These are phyloP conservation scores for Raja brachyura DNA, from an alignment of 2,113 vertebrate genomes.

Conservation along the genomic window DNA sequence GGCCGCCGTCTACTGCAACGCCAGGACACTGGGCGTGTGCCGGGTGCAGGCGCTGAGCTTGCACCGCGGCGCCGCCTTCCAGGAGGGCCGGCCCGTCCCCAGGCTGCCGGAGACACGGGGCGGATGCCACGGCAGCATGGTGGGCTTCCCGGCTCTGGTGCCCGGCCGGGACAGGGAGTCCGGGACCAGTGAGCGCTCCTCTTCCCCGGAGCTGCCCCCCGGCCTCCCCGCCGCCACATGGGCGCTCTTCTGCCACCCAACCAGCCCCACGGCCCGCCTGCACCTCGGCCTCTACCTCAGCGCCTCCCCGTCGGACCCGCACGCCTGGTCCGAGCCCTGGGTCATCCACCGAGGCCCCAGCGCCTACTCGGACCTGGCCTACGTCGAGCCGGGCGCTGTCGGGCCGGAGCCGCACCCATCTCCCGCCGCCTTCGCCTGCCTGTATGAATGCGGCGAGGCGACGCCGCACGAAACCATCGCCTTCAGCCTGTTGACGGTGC, in stretches of 20 bases:
- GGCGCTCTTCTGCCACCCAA: too few species aligned
- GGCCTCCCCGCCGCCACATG: too few species aligned
- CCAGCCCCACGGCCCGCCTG: too few species aligned
- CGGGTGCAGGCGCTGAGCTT: slow-evolving; percentile 81
- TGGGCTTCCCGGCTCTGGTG: slow-evolving; percentile 75
- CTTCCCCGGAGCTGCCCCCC: slow-evolving; percentile 40
- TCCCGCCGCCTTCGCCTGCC: slow-evolving; percentile 67
- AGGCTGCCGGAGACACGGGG: slow-evolving; percentile 68
- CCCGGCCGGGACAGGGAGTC: slow-evolving; percentile 36
- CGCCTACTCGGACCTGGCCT: slow-evolving; percentile 84
- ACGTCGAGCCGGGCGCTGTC: slow-evolving; percentile 57
- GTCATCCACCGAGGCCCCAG: slow-evolving; percentile 85
- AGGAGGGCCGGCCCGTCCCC: slow-evolving; percentile 72
- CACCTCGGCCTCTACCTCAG: too few species aligned
- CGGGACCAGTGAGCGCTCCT: neutral
- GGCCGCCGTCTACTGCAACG: slow-evolving; percentile 78
- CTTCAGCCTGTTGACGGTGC: slow-evolving; percentile 80
- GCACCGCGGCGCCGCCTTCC: slow-evolving; percentile 70
- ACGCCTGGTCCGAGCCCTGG: slow-evolving; percentile 86
- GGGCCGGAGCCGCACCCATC: slow-evolving; percentile 45
- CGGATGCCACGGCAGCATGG: slow-evolving; percentile 82
- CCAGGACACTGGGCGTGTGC: slow-evolving; percentile 76
- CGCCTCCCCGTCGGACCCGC: slow-evolving; percentile 40
- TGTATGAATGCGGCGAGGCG: slow-evolving; percentile 74
- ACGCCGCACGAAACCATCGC: slow-evolving; percentile 83